A percentile compares a stretch with the other conserved stretches of the same genome.
Evolutionary conservation across 2,888 invertebrate genomes (phyloP).

Genomic region (Serripes groenlandicus): DNA sequence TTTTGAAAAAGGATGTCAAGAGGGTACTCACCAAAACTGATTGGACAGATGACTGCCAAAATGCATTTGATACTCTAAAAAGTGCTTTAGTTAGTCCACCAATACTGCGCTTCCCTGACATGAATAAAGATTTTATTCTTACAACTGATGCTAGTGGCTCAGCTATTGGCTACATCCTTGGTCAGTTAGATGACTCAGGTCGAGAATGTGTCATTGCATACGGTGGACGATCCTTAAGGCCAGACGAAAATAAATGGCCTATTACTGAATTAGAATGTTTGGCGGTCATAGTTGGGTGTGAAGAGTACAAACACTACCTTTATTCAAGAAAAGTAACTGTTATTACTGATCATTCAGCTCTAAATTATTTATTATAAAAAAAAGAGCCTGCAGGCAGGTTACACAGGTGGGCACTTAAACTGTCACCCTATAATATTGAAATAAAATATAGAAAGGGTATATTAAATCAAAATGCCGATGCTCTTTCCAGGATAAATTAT

Average conservation of each 20-base stretch:
- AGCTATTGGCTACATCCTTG: conserved; percentile 65
- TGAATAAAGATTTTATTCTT: too few species aligned
- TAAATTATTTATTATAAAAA: conserved; percentile 44
- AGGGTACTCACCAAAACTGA: conserved; percentile 65
- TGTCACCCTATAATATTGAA: conserved; percentile 41
- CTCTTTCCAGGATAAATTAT: conserved; percentile 49
- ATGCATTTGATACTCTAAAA: conserved; percentile 80
- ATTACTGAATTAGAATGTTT: conserved; percentile 58
- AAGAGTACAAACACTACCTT: conserved; percentile 58
- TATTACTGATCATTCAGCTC: conserved; percentile 64
- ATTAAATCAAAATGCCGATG: conserved; percentile 52
- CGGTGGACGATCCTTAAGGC: conserved; percentile 62
- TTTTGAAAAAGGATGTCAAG: conserved; percentile 74
- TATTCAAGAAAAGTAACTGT: conserved; percentile 44
- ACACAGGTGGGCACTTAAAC: conserved; percentile 45
- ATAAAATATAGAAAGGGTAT: conserved; percentile 46
- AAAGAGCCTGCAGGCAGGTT: conserved; percentile 48
- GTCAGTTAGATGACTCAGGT: conserved; percentile 55
- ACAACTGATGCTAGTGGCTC: conserved; percentile 57
- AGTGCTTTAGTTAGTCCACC: conserved; percentile 58
- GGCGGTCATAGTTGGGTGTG: conserved; percentile 48
- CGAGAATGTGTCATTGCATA: conserved; percentile 61
- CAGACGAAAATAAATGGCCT: conserved; percentile 57
- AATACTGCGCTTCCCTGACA: conserved; percentile 67
- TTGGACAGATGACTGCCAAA: conserved; percentile 78